phyloP scores from a whole-genome alignment of 2,888 invertebrate species.

The Thymelicus lineola region DNA sequence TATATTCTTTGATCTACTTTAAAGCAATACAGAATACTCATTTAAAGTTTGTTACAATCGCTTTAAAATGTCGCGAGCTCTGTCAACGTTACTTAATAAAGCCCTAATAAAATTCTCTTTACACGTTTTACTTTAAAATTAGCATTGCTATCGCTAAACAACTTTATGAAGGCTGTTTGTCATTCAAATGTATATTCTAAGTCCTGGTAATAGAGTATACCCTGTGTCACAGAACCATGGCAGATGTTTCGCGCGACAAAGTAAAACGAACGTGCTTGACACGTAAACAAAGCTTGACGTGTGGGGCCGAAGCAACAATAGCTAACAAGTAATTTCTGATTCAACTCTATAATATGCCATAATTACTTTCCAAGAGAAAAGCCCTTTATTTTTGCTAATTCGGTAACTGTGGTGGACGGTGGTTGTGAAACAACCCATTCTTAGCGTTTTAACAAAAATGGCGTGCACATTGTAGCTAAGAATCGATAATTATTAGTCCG shows the following conservation, averaged over 20 bases:
- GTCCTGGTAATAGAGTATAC: slow-evolving; percentile 46
- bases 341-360: slow-evolving; percentile 71
- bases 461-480: slow-evolving; percentile 45
- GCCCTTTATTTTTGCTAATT: slow-evolving; percentile 58
- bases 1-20: not conserved
- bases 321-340: slow-evolving; percentile 80
- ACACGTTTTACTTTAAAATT: slow-evolving; percentile 71
- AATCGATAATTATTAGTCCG: slow-evolving; percentile 41
- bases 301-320: slow-evolving; percentile 80
- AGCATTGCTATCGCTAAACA: slow-evolving; percentile 59
- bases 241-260: slow-evolving; percentile 81
- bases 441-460: slow-evolving; percentile 43
- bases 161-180: slow-evolving; percentile 50
- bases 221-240: slow-evolving; percentile 32
- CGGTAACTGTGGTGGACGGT: slow-evolving; percentile 53
- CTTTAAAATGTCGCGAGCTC: slow-evolving; percentile 40
- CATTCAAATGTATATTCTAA: slow-evolving; percentile 51
- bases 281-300: slow-evolving; percentile 78
- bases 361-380: slow-evolving; percentile 62
- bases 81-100: slow-evolving; percentile 57
- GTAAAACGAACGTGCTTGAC: slow-evolving; percentile 80
- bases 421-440: slow-evolving; percentile 50
- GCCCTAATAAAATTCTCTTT: slow-evolving; percentile 62
- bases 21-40: slow-evolving; percentile 1
- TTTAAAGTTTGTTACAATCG: slow-evolving; percentile 10